Evolutionary conservation across 2,113 vertebrate genomes (phyloP), one percentile per base, ranked within the genome.

Genomic region (Dasyornis broadbenti): DNA sequence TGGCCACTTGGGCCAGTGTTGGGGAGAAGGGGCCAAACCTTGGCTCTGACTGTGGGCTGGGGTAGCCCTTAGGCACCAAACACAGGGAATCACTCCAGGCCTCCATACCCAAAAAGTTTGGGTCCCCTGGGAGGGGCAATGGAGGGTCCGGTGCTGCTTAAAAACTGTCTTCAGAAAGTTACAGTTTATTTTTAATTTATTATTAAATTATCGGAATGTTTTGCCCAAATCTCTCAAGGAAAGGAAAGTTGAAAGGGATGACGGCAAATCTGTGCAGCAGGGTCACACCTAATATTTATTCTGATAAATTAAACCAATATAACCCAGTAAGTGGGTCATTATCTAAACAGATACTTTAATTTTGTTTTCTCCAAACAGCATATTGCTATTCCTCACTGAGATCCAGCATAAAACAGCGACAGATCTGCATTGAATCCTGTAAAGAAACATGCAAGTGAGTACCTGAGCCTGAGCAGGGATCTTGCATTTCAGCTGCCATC

Each of bases 401-500:
- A 44, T 88, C 89, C 15, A 98, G 89, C 11, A 68, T 97, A 81
- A 53, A 40, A 2, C 94, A 97, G 66, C 91, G 98, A 23, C 97
- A 98, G 97, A 87, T 87, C 18, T 98, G 98, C 66, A 98, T 98
- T 49, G 54, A 88, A 27, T 86, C 96, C 27, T 98, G 98, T n/a
- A 98, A 98, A 77, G 98, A 98, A 76, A 98, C 98, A 0, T 98
- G 98, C 98, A 98, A 98, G 98, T 98, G 85, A 98, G 98, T 97
- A 31, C 27, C 3, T 7, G 1, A 3, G 3, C 68, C 35, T 1
- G 10, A 7, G 15, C 35, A 65, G 57, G 45, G 52, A 47, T 24
- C 44, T 72, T 7, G 17, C 20, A 1, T 13, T 39, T 24, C 11
- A 0, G 10, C 42, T 47, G n/a, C 39, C 42, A 22, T n/a, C 56